Conservation (phyloP, 2,888 invertebrate species). For the Microctonus hyperodae region DNA sequence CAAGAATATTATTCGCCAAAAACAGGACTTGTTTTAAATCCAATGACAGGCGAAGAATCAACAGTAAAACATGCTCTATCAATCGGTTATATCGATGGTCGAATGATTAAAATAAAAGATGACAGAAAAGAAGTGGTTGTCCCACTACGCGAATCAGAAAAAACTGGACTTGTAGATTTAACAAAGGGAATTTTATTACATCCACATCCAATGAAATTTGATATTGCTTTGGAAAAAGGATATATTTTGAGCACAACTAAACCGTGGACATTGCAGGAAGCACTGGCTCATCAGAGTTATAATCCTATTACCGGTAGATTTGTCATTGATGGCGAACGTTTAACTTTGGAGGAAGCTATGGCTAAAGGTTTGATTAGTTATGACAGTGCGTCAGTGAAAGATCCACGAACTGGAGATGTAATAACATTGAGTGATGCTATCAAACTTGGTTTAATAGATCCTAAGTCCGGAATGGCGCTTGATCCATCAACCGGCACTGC, state of each 20-base stretch:
- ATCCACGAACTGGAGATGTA: conserved; percentile 81
- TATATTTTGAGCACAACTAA: conserved; percentile 80
- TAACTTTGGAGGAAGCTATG: conserved; percentile 79
- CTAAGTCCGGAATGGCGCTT: conserved; percentile 78
- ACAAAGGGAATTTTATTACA: conserved; percentile 74
- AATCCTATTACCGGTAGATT: conserved; percentile 78
- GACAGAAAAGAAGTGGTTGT: conserved; percentile 73
- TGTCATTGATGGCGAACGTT: conserved; percentile 72
- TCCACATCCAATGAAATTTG: conserved; percentile 73
- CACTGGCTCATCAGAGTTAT: conserved; percentile 81
- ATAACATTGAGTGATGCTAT: conserved; percentile 84
- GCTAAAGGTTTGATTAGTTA: conserved; percentile 78
- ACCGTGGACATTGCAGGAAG: conserved; percentile 85
- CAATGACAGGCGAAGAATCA: conserved; percentile 76
- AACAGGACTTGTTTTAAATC: conserved; percentile 79
- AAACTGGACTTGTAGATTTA: conserved; percentile 74
- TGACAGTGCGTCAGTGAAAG: conserved; percentile 78
- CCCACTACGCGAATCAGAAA: conserved; percentile 74
- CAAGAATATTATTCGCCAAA: conserved; percentile 79
- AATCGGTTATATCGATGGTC: conserved; percentile 75
- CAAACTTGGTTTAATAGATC: conserved; percentile 77
- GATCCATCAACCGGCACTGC: conserved; percentile 79
- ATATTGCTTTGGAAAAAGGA: conserved; percentile 82
- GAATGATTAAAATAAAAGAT: conserved; percentile 77
- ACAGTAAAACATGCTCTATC: conserved; percentile 79